A percentile compares a stretch with the other conserved stretches of the same genome.
Conservation (phyloP, 1,140 invertebrate species). For the Maniola jurtina region DNA sequence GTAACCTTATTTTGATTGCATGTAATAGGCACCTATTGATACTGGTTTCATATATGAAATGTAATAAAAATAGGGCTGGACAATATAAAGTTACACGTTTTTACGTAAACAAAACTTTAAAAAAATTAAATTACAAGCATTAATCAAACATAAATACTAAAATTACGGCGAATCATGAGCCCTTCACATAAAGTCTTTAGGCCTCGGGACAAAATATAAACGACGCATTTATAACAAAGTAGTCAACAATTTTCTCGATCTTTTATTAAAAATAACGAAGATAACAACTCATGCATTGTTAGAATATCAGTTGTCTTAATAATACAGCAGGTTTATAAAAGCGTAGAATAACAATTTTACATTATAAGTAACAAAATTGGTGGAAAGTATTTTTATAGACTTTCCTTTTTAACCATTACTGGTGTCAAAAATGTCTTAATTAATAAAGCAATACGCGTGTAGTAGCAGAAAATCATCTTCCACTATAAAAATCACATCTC, state of each 20-base stretch:
- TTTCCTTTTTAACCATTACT: not conserved
- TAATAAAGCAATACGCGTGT: slow-evolving; percentile 22
- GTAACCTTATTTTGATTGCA: too few species aligned
- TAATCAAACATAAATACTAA: slow-evolving; percentile 8
- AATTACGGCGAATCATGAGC: slow-evolving; percentile 1
- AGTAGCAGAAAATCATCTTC: slow-evolving; percentile 35
- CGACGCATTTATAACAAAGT: slow-evolving; percentile 17
- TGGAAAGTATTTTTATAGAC: not conserved
- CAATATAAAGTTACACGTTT: not conserved
- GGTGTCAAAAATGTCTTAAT: slow-evolving; percentile 12
- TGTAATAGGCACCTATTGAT: too few species aligned
- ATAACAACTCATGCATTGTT: not conserved
- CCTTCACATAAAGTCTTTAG: slow-evolving; percentile 11
- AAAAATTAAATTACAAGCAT: not conserved
- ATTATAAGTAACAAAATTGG: too few species aligned
- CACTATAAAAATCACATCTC: slow-evolving; percentile 46
- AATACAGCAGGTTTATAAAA: too few species aligned
- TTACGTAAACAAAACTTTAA: not conserved
- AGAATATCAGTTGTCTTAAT: not conserved
- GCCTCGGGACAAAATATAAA: slow-evolving; percentile 15
- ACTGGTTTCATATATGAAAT: too few species aligned
- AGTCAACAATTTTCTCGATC: slow-evolving; percentile 9
- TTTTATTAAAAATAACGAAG: slow-evolving; percentile 14
- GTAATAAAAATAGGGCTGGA: too few species aligned
- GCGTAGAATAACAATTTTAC: too few species aligned